These are phyloP conservation scores for Parnassius apollo DNA, from an alignment of 2,888 invertebrate genomes.

Conservation along the genomic window DNA sequence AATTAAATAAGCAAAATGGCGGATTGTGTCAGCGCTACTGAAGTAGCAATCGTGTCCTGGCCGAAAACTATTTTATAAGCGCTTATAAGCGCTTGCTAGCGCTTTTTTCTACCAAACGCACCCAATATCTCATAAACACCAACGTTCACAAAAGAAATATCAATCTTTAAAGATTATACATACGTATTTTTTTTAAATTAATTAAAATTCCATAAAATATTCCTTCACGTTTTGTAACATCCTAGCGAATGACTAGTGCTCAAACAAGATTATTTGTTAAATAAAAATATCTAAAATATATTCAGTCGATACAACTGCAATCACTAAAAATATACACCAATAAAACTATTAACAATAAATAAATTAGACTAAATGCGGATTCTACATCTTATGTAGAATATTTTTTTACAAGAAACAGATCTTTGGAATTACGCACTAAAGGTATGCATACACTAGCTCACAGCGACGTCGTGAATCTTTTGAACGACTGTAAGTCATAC, in stretches of 20 bases:
- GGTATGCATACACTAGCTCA: too few species aligned
- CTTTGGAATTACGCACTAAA: slow-evolving; percentile 23
- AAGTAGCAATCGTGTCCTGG: too few species aligned
- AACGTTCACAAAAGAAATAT: too few species aligned
- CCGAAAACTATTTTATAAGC: too few species aligned
- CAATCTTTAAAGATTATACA: too few species aligned
- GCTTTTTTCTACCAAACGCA: too few species aligned
- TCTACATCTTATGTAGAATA: slow-evolving; percentile 18
- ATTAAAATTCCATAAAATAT: slow-evolving; percentile 4
- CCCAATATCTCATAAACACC: too few species aligned
- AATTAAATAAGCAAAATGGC: too few species aligned
- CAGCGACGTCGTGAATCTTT: too few species aligned
- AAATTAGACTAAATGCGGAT: slow-evolving; percentile 6
- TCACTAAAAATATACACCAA: slow-evolving; percentile 7
- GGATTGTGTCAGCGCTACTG: too few species aligned
- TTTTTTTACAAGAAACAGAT: slow-evolving; percentile 20
- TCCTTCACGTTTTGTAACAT: slow-evolving; percentile 1
- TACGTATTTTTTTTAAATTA: not conserved
- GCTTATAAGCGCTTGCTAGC: too few species aligned
- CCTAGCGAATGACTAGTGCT: slow-evolving; percentile 15
- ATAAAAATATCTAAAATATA: not conserved
- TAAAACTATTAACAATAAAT: slow-evolving; percentile 1
- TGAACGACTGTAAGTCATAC: too few species aligned
- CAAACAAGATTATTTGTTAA: slow-evolving; percentile 12
- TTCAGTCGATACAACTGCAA: not conserved